phyloP scores from a whole-genome alignment of 2,113 vertebrate species.

The Damaliscus lunatus region DNA sequence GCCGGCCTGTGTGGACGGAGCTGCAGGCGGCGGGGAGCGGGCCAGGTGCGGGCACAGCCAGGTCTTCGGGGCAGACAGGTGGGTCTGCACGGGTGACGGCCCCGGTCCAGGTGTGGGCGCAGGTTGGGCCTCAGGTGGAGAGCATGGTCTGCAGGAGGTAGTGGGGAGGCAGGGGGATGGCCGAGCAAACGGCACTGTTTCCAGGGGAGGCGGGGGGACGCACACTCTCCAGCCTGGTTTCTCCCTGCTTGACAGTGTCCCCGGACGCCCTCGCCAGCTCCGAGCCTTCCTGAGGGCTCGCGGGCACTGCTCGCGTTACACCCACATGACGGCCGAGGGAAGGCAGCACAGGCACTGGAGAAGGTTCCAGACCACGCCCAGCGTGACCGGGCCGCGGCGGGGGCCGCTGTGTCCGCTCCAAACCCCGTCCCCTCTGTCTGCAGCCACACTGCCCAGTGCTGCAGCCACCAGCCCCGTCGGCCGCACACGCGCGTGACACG shows the following conservation, averaged over 20 bases:
- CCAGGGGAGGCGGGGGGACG: neutral
- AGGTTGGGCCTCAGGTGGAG: neutral
- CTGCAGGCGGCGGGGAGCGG: neutral
- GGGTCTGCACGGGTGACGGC: neutral
- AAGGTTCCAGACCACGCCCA: neutral
- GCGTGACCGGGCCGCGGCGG: neutral
- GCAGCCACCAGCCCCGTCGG: neutral
- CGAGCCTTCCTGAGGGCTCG: neutral
- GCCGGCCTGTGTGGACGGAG: neutral
- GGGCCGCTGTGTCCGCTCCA: rapidly evolving
- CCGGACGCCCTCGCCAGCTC: neutral
- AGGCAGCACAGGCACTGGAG: neutral
- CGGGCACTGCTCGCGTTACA: no score
- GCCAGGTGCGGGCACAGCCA: neutral
- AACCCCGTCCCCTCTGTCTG: neutral
- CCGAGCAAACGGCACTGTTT: neutral
- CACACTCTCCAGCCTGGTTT: neutral
- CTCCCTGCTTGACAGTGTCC: neutral
- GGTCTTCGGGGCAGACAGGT: neutral
- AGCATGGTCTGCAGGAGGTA: neutral
- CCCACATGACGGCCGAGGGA: neutral
- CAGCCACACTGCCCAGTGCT: neutral
- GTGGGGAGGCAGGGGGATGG: no score
- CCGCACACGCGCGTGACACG: neutral
- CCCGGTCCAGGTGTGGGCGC: neutral